These are phyloP conservation scores for Nibea albiflora DNA, from an alignment of 2,113 vertebrate species.

Conservation along the genomic window DNA sequence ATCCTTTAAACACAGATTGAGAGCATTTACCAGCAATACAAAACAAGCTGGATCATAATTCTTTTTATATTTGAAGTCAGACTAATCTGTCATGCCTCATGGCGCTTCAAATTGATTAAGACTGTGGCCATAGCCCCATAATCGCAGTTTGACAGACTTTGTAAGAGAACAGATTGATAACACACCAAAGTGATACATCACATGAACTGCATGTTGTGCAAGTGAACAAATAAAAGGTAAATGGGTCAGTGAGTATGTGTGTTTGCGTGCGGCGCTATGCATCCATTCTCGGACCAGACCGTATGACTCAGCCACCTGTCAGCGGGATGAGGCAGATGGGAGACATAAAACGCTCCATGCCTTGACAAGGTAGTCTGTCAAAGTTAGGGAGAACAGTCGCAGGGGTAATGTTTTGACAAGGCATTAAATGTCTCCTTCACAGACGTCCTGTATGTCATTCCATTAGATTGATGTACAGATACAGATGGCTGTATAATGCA, in stretches of 20 bases:
- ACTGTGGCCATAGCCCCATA: constrained; percentile 1
- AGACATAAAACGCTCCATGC: constrained; percentile 76
- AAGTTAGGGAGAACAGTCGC: constrained; percentile 82
- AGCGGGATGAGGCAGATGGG: constrained; percentile 78
- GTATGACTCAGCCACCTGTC: constrained; percentile 79
- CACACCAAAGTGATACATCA: constrained; percentile 36
- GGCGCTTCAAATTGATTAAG: constrained; percentile 33
- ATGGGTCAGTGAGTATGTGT: constrained; percentile 67
- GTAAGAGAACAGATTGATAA: constrained; percentile 38
- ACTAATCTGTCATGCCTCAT: constrained; percentile 15
- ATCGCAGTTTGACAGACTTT: constrained; percentile 32
- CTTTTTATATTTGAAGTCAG: constrained; percentile 8
- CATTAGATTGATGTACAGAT: constrained; percentile 76
- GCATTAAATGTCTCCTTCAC: constrained; percentile 82
- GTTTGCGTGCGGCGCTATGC: constrained; percentile 50
- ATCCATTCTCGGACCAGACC: constrained; percentile 65
- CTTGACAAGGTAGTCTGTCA: constrained; percentile 83
- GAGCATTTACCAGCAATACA: neutral
- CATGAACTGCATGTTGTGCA: constrained; percentile 29
- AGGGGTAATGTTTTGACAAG: constrained; percentile 83
- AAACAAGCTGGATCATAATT: constrained; percentile 3
- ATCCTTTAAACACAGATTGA: neutral
- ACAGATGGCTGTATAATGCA: constrained; percentile 77
- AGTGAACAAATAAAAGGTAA: constrained; percentile 69
- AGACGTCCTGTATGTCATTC: constrained; percentile 78